A percentile compares a stretch with the other conserved stretches of the same genome.
Conservation (phyloP, 2,888 invertebrate species). For the Trachelus troglodyta region DNA sequence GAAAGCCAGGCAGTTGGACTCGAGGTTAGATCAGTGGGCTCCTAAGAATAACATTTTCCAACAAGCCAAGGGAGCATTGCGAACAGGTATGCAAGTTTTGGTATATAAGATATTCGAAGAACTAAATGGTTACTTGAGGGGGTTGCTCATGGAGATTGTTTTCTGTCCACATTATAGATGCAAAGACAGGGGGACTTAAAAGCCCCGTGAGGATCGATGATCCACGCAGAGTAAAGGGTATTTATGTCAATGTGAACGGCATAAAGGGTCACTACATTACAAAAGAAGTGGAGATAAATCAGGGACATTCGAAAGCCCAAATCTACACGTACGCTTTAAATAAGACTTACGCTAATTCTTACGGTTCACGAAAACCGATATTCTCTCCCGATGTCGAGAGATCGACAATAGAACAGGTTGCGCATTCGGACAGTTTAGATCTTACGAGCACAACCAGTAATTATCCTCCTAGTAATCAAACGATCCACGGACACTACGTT, state of each 20-base stretch:
- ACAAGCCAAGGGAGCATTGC: constrained; percentile 25
- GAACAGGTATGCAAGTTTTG: constrained; percentile 29
- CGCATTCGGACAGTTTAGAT: neutral
- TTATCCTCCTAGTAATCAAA: neutral
- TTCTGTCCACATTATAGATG: neutral
- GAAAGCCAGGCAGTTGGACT: constrained; percentile 19
- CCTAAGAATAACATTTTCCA: constrained; percentile 38
- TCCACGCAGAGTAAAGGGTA: constrained; percentile 17
- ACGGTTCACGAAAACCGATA: constrained; percentile 4
- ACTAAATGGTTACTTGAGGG: neutral
- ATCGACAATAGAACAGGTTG: neutral
- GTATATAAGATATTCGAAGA: neutral
- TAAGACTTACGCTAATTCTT: constrained; percentile 13
- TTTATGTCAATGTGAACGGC: constrained; percentile 43
- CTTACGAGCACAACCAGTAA: neutral
- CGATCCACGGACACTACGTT: neutral
- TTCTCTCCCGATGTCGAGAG: neutral
- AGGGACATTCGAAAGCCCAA: constrained; percentile 49
- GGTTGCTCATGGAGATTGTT: neutral
- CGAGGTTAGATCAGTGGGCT: constrained; percentile 42
- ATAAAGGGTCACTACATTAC: constrained; percentile 45
- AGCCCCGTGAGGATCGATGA: neutral
- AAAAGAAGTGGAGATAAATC: constrained; percentile 44
- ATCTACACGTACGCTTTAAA: constrained; percentile 17
- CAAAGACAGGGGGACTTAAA: neutral